Base-by-base conservation (phyloP, 2,113 vertebrate species). In the Mesembrinibis cayennensis region DNA sequence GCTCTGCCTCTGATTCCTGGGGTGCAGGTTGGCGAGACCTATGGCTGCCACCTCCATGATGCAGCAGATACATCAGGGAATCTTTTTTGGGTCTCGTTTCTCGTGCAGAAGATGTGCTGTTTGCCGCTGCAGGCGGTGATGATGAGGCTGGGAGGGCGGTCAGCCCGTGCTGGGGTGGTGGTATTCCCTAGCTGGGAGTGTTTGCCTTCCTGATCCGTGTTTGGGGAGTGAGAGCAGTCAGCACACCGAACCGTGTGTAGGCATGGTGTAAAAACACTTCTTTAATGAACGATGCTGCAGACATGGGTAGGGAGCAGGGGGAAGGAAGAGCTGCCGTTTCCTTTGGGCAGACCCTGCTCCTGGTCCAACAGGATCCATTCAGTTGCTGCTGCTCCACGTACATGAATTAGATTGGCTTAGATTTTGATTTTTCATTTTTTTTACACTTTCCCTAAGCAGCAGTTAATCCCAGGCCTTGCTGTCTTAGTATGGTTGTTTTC, bases 161-260 rank as follows among this genome's bases (percentile, higher is more conserved):
- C 32, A 49, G 27, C 15, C 40, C 0, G 0, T 25, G 32, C 26
- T 1, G 1, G 10, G 40, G 18, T 44, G 44, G 25, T 84, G 69
- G n/a, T 32, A 15, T 50, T 77, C 38, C 44, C 86, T 18, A 2
- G 5, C 18, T 62, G 84, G 23, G 14, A 11, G 4, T 1, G 2
- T 27, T 36, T 5, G 7, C 61, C 52, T 63, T 40, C n/a, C 50
- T 2, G 1, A 0, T n/a, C 44, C 1, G 1, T 1, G 2, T 65
- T 9, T 45, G 40, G 42, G 36, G 47, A 40, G 59, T 0, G 3
- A 29, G 81, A 70, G 61, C 0, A 0, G 20, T 29, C 53, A 42
- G 71, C 21, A 8, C 56, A 5, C 32, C 16, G 34, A 11, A 16
- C 23, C 0, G 1, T 1, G 9, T 16, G 34, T 0, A 29, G 66